Percentiles rank a stretch among this genome's conserved stretches.
These are phyloP conservation scores for Cryptomyrus ogoouensis DNA, from an alignment of 2,113 vertebrate species.

Conservation along the genomic window DNA sequence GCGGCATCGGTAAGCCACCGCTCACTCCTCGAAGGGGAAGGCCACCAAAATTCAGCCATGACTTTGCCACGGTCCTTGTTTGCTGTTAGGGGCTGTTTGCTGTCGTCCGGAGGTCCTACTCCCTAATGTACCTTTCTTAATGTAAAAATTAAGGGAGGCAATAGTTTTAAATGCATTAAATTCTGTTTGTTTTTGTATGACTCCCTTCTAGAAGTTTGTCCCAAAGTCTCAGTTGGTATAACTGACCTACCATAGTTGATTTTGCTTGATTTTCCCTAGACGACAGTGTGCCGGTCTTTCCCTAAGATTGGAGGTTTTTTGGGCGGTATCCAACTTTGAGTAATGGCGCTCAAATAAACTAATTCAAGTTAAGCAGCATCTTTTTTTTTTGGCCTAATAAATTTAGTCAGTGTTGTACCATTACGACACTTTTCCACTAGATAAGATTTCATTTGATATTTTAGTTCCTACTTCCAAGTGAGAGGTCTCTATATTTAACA, in stretches of 20 bases:
- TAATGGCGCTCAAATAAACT: not conserved
- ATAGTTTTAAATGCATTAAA: not conserved
- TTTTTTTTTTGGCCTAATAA: not conserved
- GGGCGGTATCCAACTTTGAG: not conserved
- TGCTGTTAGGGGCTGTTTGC: not conserved
- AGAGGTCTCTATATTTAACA: not conserved
- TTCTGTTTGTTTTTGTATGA: not conserved
- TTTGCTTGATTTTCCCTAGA: not conserved
- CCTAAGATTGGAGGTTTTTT: not conserved
- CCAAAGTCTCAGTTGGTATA: not conserved
- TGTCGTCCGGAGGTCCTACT: not conserved
- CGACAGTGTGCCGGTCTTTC: not conserved
- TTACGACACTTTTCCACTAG: not conserved
- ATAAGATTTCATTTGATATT: not conserved
- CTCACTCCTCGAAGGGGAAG: not conserved
- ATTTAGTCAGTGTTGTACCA: not conserved
- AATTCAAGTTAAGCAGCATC: not conserved
- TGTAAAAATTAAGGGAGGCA: not conserved
- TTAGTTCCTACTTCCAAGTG: not conserved
- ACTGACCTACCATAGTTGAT: not conserved
- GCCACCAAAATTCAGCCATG: not conserved
- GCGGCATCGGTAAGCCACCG: constrained; percentile 69
- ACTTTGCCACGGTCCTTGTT: not conserved
- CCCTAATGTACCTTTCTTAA: not conserved
- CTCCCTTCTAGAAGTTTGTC: not conserved